Evolutionary conservation across 2,113 vertebrate species (phyloP).

Genomic region (Leptocoma aspasia): DNA sequence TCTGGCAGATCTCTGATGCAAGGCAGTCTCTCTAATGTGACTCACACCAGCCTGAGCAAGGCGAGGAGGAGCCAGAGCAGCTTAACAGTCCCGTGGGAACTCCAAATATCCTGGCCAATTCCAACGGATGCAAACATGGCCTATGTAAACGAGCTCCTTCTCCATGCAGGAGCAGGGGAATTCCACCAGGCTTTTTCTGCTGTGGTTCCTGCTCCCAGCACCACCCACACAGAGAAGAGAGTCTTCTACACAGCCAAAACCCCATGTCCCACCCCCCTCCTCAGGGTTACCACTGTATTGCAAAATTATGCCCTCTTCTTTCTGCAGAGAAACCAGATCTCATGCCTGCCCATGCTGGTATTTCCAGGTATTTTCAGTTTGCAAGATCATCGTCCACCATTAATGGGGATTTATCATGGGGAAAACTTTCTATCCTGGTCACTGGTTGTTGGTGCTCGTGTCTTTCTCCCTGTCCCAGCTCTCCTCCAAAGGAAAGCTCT

Average conservation of each 20-base stretch:
- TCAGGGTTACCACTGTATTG: neutral
- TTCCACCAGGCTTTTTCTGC: neutral
- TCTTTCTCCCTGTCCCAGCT: neutral
- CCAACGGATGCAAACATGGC: neutral
- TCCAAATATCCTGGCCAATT: neutral
- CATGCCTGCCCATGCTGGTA: neutral
- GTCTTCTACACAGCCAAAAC: neutral
- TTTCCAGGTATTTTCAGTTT: neutral
- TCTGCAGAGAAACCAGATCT: neutral
- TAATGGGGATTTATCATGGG: neutral
- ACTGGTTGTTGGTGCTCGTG: fast-evolving
- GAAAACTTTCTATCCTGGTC: neutral
- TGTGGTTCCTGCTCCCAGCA: neutral
- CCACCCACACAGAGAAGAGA: neutral
- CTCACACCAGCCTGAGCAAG: neutral
- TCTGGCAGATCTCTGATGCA: neutral
- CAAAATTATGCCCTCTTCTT: neutral
- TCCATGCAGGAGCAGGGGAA: neutral
- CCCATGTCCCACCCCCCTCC: neutral
- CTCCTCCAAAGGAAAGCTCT: neutral
- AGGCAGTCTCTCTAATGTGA: neutral
- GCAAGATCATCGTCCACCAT: neutral
- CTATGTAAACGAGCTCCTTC: neutral
- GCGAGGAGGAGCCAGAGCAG: neutral
- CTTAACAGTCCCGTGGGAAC: neutral